Evolutionary conservation across 2,797 vertebrate species (phyloP).

Genomic region (Takifugu rubripes): DNA sequence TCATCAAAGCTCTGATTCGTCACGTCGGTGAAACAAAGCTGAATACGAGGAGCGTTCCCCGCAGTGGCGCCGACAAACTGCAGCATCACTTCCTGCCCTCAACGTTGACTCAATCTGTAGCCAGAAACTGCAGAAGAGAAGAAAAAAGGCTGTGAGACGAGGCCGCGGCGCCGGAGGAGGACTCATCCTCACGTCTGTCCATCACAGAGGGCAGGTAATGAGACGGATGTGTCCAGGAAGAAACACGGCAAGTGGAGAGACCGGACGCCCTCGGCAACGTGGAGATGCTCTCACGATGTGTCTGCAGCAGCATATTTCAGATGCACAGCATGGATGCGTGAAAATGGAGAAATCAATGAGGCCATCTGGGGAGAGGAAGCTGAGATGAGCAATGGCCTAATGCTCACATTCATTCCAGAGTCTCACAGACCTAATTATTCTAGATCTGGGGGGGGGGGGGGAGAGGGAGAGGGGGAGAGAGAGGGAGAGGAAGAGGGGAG

Average conservation of each 20-base stretch:
- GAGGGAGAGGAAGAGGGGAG: neutral
- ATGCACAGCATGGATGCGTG: conserved; percentile 51
- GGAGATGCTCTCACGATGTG: conserved; percentile 35
- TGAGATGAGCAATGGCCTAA: conserved; percentile 57
- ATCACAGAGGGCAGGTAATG: conserved; percentile 43
- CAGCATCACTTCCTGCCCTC: conserved; percentile 43
- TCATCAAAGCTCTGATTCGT: conserved; percentile 36
- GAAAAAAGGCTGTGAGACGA: conserved; percentile 18
- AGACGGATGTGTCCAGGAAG: conserved; percentile 28
- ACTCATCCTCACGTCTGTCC: conserved; percentile 42
- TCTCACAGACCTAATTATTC: conserved; percentile 65
- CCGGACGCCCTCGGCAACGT: conserved; percentile 30
- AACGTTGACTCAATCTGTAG: conserved; percentile 18
- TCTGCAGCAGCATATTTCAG: conserved; percentile 56
- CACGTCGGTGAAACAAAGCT: conserved; percentile 38
- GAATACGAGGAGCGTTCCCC: conserved; percentile 37
- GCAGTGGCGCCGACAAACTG: conserved; percentile 38
- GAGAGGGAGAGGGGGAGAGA: conserved; percentile 24
- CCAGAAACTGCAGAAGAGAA: conserved; percentile 12
- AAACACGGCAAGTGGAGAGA: conserved; percentile 20
- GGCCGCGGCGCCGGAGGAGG: conserved; percentile 17
- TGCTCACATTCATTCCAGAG: conserved; percentile 49
- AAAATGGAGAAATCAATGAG: conserved; percentile 67
- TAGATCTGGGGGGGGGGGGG: conserved; percentile 46
- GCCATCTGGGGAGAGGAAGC: conserved; percentile 65